A percentile compares a stretch with the other conserved stretches of the same genome.
Evolutionary conservation across 2,888 invertebrate genomes (phyloP).

Genomic region (Xylota segnis): DNA sequence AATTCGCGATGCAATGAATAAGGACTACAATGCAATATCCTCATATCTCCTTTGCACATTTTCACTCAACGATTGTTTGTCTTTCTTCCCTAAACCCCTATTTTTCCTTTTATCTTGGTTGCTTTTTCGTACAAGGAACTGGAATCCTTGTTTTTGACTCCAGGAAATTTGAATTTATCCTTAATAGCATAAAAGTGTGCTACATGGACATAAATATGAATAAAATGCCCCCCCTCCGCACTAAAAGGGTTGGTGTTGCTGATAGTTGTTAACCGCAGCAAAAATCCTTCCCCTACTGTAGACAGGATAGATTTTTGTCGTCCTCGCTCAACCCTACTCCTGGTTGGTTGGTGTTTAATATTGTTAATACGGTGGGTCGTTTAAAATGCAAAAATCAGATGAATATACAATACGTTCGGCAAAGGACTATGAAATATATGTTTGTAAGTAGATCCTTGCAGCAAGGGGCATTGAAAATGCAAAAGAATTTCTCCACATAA

Average conservation of each 20-base stretch:
- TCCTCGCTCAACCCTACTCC: too few species aligned
- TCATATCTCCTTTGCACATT: constrained; percentile 35
- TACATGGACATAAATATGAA: constrained; percentile 44
- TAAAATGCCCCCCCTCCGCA: background rate
- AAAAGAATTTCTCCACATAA: constrained; percentile 1
- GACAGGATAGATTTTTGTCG: constrained; percentile 27
- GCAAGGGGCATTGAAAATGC: too few species aligned
- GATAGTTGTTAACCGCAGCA: constrained; percentile 26
- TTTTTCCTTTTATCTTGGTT: background rate
- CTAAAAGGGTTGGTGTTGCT: background rate
- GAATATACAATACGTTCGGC: too few species aligned
- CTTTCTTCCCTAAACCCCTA: constrained; percentile 1
- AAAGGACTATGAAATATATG: too few species aligned
- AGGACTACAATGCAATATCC: constrained; percentile 56
- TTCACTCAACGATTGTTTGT: constrained; percentile 8
- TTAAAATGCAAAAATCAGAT: constrained; percentile 53
- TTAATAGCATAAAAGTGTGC: constrained; percentile 2
- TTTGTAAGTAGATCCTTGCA: background rate
- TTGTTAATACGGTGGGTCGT: constrained; percentile 41
- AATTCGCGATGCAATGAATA: constrained; percentile 62
- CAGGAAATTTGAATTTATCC: constrained; percentile 51
- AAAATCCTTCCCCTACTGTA: constrained; percentile 36
- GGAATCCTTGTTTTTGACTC: constrained; percentile 32
- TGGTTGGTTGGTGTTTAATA: constrained; percentile 38
- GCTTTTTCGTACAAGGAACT: background rate